These are phyloP conservation scores for Drosophila saltans DNA, from an alignment of 1,140 invertebrate genomes.

Conservation along the genomic window DNA sequence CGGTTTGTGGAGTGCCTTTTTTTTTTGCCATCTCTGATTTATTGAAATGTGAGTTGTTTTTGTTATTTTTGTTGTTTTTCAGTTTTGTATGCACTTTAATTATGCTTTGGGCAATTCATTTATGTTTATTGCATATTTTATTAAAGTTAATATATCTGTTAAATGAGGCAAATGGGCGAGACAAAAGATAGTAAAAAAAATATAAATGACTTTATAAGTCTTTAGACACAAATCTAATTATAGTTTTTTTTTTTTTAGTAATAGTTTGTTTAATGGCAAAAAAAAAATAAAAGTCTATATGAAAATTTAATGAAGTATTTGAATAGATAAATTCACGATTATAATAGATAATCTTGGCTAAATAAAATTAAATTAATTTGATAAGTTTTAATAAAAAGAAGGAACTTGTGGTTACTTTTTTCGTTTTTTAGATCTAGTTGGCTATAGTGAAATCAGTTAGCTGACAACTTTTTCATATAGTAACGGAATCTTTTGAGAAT, in stretches of 20 bases:
- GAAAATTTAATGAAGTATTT: no score
- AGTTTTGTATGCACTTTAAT: constrained; percentile 16
- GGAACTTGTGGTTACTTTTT: no score
- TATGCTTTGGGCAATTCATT: constrained; percentile 52
- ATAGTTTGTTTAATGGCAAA: no score
- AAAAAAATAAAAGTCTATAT: no score
- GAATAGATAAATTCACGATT: no score
- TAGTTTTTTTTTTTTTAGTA: no score
- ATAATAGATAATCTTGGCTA: no score
- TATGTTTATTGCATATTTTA: constrained; percentile 57
- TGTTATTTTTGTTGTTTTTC: background rate
- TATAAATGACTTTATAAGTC: background rate
- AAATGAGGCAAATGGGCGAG: background rate
- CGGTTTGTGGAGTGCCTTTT: constrained; percentile 32
- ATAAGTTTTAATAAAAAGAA: no score
- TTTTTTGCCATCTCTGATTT: constrained; percentile 52
- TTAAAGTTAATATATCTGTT: constrained; percentile 8
- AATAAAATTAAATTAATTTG: no score
- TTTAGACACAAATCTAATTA: no score
- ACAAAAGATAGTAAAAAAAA: constrained; percentile 20
- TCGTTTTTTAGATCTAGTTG: no score
- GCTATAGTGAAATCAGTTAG: constrained; percentile 20
- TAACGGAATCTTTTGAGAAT: constrained; percentile 14
- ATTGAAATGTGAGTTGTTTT: constrained; percentile 48
- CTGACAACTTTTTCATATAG: constrained; percentile 28